Evolutionary conservation across 2,797 vertebrate species (phyloP), one percentile per base, ranked within the genome.

Genomic region (Spinus olivaceus): DNA sequence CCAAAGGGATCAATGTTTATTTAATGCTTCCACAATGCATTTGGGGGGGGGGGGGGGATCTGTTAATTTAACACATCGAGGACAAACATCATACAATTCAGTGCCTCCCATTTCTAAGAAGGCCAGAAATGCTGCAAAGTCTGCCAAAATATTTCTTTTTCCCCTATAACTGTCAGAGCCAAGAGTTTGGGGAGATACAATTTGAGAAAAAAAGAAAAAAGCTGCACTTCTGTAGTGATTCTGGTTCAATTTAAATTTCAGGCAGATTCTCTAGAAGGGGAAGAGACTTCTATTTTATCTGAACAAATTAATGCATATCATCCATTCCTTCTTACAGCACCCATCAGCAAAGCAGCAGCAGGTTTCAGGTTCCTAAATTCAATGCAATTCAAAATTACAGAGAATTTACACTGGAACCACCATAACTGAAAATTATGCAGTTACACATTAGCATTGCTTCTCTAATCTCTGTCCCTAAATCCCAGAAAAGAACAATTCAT

Each of bases 361-460:
- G 33, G 42, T 88, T 94, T 94, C 89, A 66, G 87, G 37, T 91
- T 96, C 63, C 89, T 70, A 88, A 90, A 93, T 46, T 83, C 63
- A 88, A 30, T 39, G 44, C 9, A 76, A 76, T 72, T 88, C 42
- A 87, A 72, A 95, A 95, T 84, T 73, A 86, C 47, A 83, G 33
- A 85, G 30, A 44, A 53, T 78, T 88, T 70, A 65, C 50, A 76
- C 33, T 76, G 73, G 81, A 95, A 94, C 44, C 66, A 44, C 66
- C 77, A 53, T 42, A 81, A 90, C 33, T 11, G 35, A 50, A 93
- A 91, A 59, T 14, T 14, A 90, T 70, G 60, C 66, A 84, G 60
- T 71, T 70, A 85, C n/a, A 87, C 41, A 86, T 79, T 81, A 94
- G 69, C 41, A 93, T 70, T 32, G 14, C 69, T 88, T 46, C 76